Evolutionary conservation across 2,888 invertebrate genomes (phyloP).

Genomic region (Aproaerema taeniolella): DNA sequence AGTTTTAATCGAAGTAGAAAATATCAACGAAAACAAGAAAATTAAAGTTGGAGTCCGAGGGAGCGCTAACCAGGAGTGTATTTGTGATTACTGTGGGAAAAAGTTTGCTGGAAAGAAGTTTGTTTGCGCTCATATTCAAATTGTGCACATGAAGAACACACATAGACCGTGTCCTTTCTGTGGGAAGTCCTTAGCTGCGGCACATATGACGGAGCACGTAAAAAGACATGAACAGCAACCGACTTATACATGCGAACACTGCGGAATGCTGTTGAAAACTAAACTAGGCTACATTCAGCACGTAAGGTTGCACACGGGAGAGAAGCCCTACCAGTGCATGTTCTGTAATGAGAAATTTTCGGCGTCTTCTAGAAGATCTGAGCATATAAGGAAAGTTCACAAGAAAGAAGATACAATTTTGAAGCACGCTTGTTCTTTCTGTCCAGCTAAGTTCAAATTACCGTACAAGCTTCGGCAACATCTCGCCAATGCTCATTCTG

Average conservation of each 20-base stretch:
- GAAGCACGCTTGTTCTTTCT: slow-evolving; percentile 45
- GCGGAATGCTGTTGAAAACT: slow-evolving; percentile 43
- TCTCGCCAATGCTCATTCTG: slow-evolving; percentile 36
- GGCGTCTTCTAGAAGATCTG: slow-evolving; percentile 56
- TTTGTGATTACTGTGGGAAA: slow-evolving; percentile 61
- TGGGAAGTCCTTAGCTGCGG: slow-evolving; percentile 52
- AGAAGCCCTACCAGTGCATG: slow-evolving; percentile 50
- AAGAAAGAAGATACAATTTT: slow-evolving; percentile 29
- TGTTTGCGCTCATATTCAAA: slow-evolving; percentile 58
- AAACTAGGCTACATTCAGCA: slow-evolving; percentile 56
- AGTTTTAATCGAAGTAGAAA: slow-evolving; percentile 40
- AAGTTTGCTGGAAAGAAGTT: slow-evolving; percentile 55
- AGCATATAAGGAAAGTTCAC: slow-evolving; percentile 49
- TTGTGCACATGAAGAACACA: slow-evolving; percentile 56
- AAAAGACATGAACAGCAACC: slow-evolving; percentile 39
- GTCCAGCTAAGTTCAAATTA: slow-evolving; percentile 49
- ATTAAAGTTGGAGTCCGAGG: slow-evolving; percentile 51
- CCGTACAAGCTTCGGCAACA: slow-evolving; percentile 50
- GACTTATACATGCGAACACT: slow-evolving; percentile 43
- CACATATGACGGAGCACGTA: slow-evolving; percentile 56
- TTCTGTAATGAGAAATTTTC: slow-evolving; percentile 53
- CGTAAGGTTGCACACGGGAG: slow-evolving; percentile 57
- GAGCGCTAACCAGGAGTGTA: slow-evolving; percentile 42
- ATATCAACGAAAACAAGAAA: slow-evolving; percentile 32
- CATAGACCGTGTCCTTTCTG: slow-evolving; percentile 55